Percentiles rank a stretch among this genome's conserved stretches.
These are phyloP conservation scores for Hozukius guyotensis DNA, from an alignment of 2,797 vertebrate species.

Conservation along the genomic window DNA sequence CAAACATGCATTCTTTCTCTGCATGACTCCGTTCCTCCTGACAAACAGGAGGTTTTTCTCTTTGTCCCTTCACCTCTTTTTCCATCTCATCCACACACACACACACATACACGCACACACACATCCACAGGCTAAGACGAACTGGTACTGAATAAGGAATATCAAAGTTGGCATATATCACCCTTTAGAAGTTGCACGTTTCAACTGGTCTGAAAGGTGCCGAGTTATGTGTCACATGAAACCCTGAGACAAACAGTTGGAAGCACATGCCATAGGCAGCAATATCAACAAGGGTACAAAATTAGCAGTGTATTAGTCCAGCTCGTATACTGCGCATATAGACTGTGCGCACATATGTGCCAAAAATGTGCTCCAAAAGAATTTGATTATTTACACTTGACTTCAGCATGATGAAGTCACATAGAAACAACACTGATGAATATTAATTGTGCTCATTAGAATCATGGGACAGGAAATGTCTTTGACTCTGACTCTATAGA, in stretches of 20 bases:
- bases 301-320: not conserved
- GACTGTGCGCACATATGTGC: not conserved
- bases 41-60: not conserved
- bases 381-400: slow-evolving; percentile 8
- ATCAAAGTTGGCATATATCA: not conserved
- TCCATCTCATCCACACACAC: not conserved
- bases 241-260: not conserved
- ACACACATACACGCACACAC: not conserved
- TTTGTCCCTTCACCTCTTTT: not conserved
- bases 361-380: slow-evolving; percentile 2
- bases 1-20: not conserved
- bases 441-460: not conserved
- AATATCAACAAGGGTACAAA: not conserved
- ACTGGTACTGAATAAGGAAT: not conserved
- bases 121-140: not conserved
- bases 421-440: not conserved
- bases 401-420: slow-evolving; percentile 1
- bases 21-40: not conserved
- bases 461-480: not conserved
- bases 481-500: not conserved
- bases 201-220: not conserved
- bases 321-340: not conserved
- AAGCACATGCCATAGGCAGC: not conserved
- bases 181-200: not conserved
- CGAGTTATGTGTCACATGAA: slow-evolving; percentile 8